Base-by-base conservation (phyloP, 2,797 vertebrate genomes). In the Coendou prehensilis region DNA sequence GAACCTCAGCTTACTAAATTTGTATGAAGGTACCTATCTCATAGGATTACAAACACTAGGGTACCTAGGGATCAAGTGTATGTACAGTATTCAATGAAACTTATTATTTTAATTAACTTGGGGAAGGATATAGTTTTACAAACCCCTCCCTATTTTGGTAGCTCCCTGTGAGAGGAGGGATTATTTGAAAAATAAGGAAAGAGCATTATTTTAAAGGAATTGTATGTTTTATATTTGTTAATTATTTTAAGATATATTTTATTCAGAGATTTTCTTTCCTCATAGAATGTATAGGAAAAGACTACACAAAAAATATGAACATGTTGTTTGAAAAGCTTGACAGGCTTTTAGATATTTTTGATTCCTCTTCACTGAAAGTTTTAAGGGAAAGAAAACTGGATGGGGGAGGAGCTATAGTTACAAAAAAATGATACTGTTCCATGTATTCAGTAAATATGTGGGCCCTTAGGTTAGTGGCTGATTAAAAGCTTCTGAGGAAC, bases 301-400 rank as follows among this genome's bases (percentile, higher is more conserved):
- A 80, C 50, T 78, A 85, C 73, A 52, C 0, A 94, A 50, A 37
- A 71, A 75, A 56, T 9, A 17, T 47, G 20, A 71, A 47, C 61
- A 17, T 15, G 6, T 56, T 91, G 17, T 13, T 93, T 79, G 22
- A 88, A 81, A 86, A 88, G 10, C 17, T 11, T 64, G 30, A 56
- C 1, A 56, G 47, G 15, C 2, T 96, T 94, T 90, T 79, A 75
- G 82, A 52, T 94, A 73, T 17, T 33, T 87, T 91, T 86, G 47
- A 69, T 33, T 86, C 30, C 28, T 83, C 5, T 67, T 87, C 23
- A 84, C 17, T 54, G 9, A 9, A 91, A 52, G 80, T 45, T 83
- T 92, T 87, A 71, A 78, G 76, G 37, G 18, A 69, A 81, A 89
- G 20, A 30, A 56, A 28, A 23, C 28, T 67, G 50, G 85, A 1